Base-by-base conservation (phyloP, 2,888 invertebrate species). In the Arctia plantaginis region DNA sequence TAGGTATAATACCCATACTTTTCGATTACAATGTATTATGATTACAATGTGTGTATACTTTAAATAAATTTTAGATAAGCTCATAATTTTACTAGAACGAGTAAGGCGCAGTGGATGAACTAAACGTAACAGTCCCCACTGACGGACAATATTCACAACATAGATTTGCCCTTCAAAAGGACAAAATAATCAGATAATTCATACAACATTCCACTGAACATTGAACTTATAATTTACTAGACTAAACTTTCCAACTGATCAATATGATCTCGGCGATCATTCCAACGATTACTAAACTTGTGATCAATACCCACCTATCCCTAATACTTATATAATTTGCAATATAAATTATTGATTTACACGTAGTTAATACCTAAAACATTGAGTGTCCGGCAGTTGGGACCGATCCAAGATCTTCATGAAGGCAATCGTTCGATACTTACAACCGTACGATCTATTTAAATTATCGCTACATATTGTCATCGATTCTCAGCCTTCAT, bases 401-500 rank as follows among this genome's bases (percentile, higher is more conserved):
- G 88, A 89, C 86, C 85, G 84, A 79, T 71, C 71, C 80, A 85
- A 83, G 79, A 85, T 86, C 84, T 83, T 86, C 73, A 87, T 85
- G 86, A 88, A 87, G 86, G 86, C 85, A 80, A 84, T 81, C 83
- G 80, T 77, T 87, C 86, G 87, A 89, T 83, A 83, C 74, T 83
- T 80, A 84, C 81, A 84, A 85, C 82, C 80, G 85, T 82, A 85
- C 80, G 82, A 86, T 84, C 84, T 84, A 88, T 85, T 81, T 82
- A 89, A 87, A 87, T 81, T 90, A 92, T 88, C 88, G 88, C 89
- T 90, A 93, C 88, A 90, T 91, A 93, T 93, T 92, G 91, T 92
- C 91, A 90, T 90, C 86, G 87, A 90, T 87, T 86, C 85, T 85
- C 84, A 90, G 89, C 90, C 90, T 88, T 90, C 90, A 87, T 83